These are phyloP conservation scores for Octopus sinensis DNA, from an alignment of 1,140 invertebrate genomes.

Conservation along the genomic window DNA sequence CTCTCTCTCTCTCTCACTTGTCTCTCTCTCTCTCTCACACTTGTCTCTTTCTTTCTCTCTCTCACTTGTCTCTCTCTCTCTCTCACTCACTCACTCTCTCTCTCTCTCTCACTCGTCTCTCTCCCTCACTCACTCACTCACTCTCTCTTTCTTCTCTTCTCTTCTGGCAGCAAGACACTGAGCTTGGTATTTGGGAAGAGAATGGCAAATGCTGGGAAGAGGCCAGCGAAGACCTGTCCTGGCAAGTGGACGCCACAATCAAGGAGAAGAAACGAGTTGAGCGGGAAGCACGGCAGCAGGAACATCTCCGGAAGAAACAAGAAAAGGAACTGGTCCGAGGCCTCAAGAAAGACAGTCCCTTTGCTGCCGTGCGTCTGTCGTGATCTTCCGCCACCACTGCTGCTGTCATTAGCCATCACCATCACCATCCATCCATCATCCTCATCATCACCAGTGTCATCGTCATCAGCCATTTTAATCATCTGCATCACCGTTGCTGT, in stretches of 20 bases:
- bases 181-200: constrained; percentile 45
- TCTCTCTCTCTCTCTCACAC: too few relatives aligned
- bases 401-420: not conserved
- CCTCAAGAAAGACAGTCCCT: constrained; percentile 28
- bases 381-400: not conserved
- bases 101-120: not conserved
- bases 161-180: constrained; percentile 31
- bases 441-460: too few relatives aligned
- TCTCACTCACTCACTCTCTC: too few relatives aligned
- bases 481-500: too few relatives aligned
- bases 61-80: too few relatives aligned
- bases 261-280: constrained; percentile 38
- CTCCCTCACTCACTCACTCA: not conserved
- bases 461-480: too few relatives aligned
- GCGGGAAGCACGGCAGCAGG: constrained; percentile 31
- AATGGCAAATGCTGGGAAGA: constrained; percentile 37
- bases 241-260: constrained; percentile 43
- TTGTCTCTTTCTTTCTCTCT: too few relatives aligned
- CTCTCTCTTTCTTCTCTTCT: not conserved
- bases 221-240: constrained; percentile 37
- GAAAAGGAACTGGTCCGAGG: constrained; percentile 33
- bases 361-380: constrained; percentile 17
- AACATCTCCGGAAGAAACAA: constrained; percentile 39
- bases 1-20: too few relatives aligned
- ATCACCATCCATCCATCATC: not conserved